phyloP scores from a whole-genome alignment of 2,797 vertebrate genomes.

The Orientallactaga sibirica region DNA sequence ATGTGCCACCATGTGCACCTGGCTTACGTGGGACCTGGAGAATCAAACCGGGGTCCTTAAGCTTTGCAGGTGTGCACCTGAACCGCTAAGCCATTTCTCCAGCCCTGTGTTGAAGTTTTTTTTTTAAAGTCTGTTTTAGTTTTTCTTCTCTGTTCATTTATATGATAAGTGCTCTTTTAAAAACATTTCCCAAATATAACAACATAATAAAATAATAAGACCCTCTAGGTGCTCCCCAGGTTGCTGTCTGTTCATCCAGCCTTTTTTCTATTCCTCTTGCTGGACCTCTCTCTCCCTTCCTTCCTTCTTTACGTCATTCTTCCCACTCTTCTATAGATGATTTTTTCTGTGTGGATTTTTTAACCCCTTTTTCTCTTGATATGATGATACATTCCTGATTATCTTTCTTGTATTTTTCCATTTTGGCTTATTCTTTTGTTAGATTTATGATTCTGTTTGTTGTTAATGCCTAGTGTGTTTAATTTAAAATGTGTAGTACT shows the following conservation, averaged over 20 bases:
- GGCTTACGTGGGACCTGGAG: too few species aligned
- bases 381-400: not conserved
- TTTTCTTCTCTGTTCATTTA: not conserved
- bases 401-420: constrained; percentile 9
- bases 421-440: constrained; percentile 49
- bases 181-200: constrained; percentile 16
- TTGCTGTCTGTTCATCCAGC: not conserved
- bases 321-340: not conserved
- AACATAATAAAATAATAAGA: constrained; percentile 22
- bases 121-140: not conserved
- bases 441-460: constrained; percentile 41
- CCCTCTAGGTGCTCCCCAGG: not conserved
- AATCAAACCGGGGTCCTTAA: too few species aligned
- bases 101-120: too few species aligned
- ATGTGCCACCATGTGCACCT: too few species aligned
- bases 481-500: constrained; percentile 31
- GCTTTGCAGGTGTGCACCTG: too few species aligned
- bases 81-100: too few species aligned
- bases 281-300: constrained; percentile 10
- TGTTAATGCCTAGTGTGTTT: constrained; percentile 23
- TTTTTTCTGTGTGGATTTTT: not conserved
- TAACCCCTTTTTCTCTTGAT: not conserved
- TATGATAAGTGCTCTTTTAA: constrained; percentile 51
- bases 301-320: not conserved
- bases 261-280: not conserved